Conservation (phyloP, 1,140 invertebrate species). For the Octopus sinensis region DNA sequence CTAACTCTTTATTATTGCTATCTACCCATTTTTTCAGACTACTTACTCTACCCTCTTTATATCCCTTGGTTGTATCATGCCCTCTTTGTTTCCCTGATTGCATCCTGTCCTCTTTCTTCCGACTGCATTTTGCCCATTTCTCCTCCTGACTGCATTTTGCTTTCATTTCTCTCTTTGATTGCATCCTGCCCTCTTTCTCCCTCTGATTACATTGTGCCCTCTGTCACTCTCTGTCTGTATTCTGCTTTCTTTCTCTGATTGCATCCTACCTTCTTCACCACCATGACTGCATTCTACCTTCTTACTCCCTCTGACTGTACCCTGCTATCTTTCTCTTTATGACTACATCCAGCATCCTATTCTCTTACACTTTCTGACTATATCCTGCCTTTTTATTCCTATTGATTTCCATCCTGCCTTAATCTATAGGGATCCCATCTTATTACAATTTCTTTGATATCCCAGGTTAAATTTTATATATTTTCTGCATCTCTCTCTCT, state of each 20-base stretch:
- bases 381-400: neutral
- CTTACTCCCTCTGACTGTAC: too few species aligned
- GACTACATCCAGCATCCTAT: too few species aligned
- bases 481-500: neutral
- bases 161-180: neutral
- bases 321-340: too few species aligned
- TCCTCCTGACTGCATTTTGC: neutral
- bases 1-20: neutral
- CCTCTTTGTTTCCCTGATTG: neutral
- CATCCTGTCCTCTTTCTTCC: neutral
- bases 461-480: too few species aligned
- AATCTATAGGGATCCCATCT: too few species aligned
- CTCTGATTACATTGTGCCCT: neutral
- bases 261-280: too few species aligned
- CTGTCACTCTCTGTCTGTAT: neutral
- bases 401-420: too few species aligned
- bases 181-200: neutral
- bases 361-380: neutral
- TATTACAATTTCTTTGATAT: too few species aligned
- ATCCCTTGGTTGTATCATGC: neutral
- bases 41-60: neutral
- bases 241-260: neutral
- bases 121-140: neutral
- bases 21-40: neutral
- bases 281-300: too few species aligned